phyloP scores from a whole-genome alignment of 2,113 vertebrate species.

The Dicerorhinus sumatrensis region DNA sequence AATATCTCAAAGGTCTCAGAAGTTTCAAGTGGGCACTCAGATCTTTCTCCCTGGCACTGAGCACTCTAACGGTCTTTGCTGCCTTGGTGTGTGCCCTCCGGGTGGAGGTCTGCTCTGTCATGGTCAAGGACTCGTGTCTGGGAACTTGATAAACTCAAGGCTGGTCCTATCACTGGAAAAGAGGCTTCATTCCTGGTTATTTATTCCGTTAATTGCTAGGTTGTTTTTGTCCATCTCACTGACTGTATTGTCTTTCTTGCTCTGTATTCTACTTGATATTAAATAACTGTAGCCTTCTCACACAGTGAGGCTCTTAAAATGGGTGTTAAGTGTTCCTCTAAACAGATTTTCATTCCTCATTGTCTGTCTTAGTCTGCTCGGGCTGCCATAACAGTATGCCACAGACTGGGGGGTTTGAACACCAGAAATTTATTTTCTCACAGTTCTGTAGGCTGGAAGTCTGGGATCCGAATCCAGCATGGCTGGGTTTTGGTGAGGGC shows the following conservation, averaged over 20 bases:
- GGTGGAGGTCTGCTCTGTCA: background rate
- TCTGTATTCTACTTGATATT: background rate
- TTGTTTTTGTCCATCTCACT: background rate
- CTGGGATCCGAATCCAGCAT: background rate
- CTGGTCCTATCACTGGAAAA: background rate
- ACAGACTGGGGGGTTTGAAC: background rate
- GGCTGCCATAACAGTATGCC: background rate
- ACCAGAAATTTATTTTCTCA: background rate
- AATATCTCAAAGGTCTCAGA: background rate
- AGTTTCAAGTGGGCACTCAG: background rate
- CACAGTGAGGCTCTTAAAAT: background rate
- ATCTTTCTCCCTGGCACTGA: background rate
- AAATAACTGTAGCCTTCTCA: background rate
- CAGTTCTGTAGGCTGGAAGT: background rate
- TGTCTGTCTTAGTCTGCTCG: background rate
- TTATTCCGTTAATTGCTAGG: background rate
- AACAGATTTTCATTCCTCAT: constrained; percentile 21
- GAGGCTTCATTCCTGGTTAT: background rate
- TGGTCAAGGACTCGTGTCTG: background rate
- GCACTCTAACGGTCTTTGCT: background rate
- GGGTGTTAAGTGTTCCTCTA: background rate
- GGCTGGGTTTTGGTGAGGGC: background rate
- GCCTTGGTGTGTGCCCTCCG: background rate
- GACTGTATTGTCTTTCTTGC: constrained; percentile 43
- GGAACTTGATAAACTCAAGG: background rate